Evolutionary conservation across 2,113 vertebrate genomes (phyloP), one percentile per base, ranked within the genome.

Genomic region (Erinaceus europaeus): DNA sequence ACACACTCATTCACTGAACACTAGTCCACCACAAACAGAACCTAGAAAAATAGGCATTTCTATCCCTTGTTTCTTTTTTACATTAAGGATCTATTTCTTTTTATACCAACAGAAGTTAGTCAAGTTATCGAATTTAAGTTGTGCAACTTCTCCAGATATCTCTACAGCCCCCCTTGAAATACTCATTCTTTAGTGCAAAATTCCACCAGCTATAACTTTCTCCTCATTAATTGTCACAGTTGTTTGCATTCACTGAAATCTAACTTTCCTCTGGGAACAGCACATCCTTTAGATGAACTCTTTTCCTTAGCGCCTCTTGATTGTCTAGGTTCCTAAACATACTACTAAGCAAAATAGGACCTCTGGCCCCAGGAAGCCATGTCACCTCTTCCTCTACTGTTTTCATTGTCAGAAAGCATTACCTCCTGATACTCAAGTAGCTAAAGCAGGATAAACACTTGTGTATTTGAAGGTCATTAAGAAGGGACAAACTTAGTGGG

Each of bases 1-100:
- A 40, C 34, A 81, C 61, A 40, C 17, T 87, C 75, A 67, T 90
- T 91, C 86, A 65, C 20, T 74, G 79, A 89, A 76, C 27, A 23
- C 21, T 27, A 42, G 61, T 44, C 44, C 7, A 48, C 38, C n/a
- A n/a, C n/a, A 78, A 46, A 48, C n/a, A 61, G 50, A 62, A 59
- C 21, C 69, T 61, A 55, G 64, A 57, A 81, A 75, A 82, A 82
- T 64, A 62, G 53, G 1, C 40, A 9, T 67, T 78, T 18, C 18
- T 34, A 40, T 40, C 64, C 42, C 48, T 53, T n/a, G 13, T 57
- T 76, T 64, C n/a, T 72, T 76, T 52, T 34, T 72, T 93, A 46
- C 20, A 40, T 68, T 61, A 74, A 73, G 11, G 34, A 74, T 65
- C 52, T 17, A 14, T 74, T 77, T 86, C 10, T 52, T 77, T 72